A percentile compares a stretch with the other conserved stretches of the same genome.
These are phyloP conservation scores for Eudorcas thomsonii DNA, from an alignment of 2,113 vertebrate species.

Conservation along the genomic window DNA sequence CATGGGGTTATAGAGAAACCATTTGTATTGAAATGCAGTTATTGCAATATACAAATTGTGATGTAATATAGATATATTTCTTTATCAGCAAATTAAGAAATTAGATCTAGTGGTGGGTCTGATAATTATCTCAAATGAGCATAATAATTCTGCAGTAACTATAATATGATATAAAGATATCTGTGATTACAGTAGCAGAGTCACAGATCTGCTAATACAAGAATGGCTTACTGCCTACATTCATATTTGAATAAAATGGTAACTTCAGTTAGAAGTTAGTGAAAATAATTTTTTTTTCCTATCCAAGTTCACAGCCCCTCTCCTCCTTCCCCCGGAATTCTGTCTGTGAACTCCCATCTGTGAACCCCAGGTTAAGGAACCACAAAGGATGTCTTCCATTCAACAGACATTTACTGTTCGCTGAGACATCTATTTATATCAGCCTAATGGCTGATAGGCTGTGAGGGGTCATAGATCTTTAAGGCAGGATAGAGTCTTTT, in stretches of 20 bases:
- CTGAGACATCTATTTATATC: not conserved
- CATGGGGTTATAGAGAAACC: not conserved
- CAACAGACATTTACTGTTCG: not conserved
- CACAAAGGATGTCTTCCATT: not conserved
- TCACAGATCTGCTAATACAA: not conserved
- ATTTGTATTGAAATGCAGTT: constrained; percentile 23
- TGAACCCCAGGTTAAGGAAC: constrained; percentile 23
- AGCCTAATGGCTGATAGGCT: not conserved
- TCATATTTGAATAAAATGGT: constrained; percentile 9
- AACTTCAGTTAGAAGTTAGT: constrained; percentile 15
- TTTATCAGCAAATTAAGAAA: constrained; percentile 27
- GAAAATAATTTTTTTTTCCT: not conserved
- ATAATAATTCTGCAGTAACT: not conserved
- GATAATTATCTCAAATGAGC: not conserved
- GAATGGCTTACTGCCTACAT: not conserved
- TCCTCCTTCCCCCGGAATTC: not conserved
- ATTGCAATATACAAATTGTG: not conserved
- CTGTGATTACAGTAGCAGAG: constrained; percentile 5
- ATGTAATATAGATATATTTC: not conserved
- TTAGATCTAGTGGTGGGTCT: not conserved
- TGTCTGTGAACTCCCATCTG: not conserved
- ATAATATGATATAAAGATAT: not conserved
- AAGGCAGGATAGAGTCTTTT: not conserved
- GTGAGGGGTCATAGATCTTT: not conserved
- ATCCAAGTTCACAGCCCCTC: not conserved